Evolutionary conservation across 2,113 vertebrate genomes (phyloP).

Genomic region (Sapajus apella): DNA sequence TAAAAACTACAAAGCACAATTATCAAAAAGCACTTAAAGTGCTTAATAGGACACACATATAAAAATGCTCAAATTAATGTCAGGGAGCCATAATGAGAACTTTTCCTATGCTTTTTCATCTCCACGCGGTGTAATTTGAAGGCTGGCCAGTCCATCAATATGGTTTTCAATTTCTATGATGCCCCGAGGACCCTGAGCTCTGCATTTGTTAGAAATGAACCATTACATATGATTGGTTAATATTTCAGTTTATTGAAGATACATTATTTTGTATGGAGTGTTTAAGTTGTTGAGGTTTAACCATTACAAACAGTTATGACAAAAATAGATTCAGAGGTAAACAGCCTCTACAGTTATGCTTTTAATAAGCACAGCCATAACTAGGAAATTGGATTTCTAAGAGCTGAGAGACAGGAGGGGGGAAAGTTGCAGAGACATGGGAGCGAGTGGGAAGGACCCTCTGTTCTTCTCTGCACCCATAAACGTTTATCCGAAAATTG

Average conservation of each 20-base stretch:
- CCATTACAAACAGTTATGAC: constrained; percentile 87
- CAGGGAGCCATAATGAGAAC: constrained; percentile 94
- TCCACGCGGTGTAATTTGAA: constrained; percentile 86
- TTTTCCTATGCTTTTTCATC: constrained; percentile 93
- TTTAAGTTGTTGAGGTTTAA: constrained; percentile 86
- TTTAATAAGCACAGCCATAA: constrained; percentile 82
- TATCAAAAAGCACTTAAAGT: constrained; percentile 99
- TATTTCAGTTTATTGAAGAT: constrained; percentile 94
- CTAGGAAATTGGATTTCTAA: constrained; percentile 83
- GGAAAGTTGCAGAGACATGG: constrained; percentile 23
- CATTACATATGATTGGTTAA: constrained; percentile 95
- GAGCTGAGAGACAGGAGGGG: constrained; percentile 29
- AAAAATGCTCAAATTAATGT: constrained; percentile 99
- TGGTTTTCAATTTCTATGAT: constrained; percentile 89
- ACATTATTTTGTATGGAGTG: constrained; percentile 87
- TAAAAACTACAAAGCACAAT: constrained; percentile 99
- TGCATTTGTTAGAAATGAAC: constrained; percentile 88
- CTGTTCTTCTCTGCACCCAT: not conserved
- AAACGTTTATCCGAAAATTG: not conserved
- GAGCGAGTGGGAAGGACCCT: not conserved
- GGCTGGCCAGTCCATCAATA: constrained; percentile 89
- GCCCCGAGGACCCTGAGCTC: constrained; percentile 87
- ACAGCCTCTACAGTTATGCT: constrained; percentile 79
- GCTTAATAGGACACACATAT: constrained; percentile 99
- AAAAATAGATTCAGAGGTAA: constrained; percentile 85